Percentiles rank a stretch among this genome's conserved stretches.
Conservation (phyloP, 2,113 vertebrate species). For the Cricetomys ansorgei region DNA sequence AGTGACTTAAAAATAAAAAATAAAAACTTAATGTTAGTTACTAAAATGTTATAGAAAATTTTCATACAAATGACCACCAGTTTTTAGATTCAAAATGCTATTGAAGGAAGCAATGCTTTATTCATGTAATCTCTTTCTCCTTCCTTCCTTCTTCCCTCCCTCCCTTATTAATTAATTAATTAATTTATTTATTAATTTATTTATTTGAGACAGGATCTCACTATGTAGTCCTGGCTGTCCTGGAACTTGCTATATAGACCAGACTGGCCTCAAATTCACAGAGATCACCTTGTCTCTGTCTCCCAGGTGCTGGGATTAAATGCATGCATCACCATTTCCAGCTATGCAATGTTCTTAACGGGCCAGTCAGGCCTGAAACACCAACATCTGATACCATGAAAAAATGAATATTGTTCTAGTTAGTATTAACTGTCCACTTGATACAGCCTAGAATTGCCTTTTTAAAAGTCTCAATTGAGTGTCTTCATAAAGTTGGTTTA, state of each 20-base stretch:
- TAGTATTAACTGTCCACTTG: background rate
- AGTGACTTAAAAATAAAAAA: background rate
- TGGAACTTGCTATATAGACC: background rate
- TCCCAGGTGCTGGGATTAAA: background rate
- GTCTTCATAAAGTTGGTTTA: background rate
- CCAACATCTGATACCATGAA: background rate
- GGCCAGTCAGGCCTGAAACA: background rate
- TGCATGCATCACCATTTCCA: background rate
- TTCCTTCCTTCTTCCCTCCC: background rate
- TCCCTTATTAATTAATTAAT: too few relatives aligned
- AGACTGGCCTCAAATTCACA: background rate
- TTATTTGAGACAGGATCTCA: background rate
- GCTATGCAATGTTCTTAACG: background rate
- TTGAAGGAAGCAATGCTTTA: background rate
- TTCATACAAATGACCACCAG: background rate
- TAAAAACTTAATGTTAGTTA: background rate
- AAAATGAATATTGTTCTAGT: background rate
- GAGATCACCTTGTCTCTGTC: background rate
- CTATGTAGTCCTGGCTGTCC: background rate
- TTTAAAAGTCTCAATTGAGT: background rate
- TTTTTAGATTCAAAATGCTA: background rate
- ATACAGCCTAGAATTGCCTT: background rate
- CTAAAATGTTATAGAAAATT: background rate
- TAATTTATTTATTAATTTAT: too few relatives aligned
- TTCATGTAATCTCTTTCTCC: background rate